Conservation (phyloP, 2,888 invertebrate genomes). For the Ariolimax columbianus region DNA sequence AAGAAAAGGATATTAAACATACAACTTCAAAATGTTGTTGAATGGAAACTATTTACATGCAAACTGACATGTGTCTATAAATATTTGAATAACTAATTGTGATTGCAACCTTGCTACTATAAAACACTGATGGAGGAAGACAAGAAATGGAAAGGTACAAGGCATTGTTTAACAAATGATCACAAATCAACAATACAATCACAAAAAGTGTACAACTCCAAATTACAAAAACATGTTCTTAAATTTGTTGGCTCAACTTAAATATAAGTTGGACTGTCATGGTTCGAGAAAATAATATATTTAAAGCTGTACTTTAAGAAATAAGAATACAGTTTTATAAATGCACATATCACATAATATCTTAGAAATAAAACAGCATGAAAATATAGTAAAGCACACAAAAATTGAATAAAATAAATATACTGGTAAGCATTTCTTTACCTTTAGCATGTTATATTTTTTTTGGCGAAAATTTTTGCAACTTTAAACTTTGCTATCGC, state of each 20-base stretch:
- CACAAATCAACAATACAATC: background rate
- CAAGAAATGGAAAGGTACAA: background rate
- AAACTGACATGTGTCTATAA: background rate
- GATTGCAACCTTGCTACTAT: background rate
- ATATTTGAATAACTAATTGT: background rate
- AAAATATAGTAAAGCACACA: background rate
- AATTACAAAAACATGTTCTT: background rate
- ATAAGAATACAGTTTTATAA: background rate
- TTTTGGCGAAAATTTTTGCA: too few relatives aligned
- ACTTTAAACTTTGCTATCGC: too few relatives aligned
- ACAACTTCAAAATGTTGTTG: too few relatives aligned
- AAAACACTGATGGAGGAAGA: background rate
- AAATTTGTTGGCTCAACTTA: slow-evolving; percentile 28
- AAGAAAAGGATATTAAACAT: too few relatives aligned
- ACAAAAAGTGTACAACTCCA: background rate
- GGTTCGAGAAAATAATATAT: slow-evolving; percentile 9
- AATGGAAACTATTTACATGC: too few relatives aligned
- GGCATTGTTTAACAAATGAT: background rate
- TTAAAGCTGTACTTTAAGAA: slow-evolving; percentile 3
- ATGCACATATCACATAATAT: slow-evolving; percentile 13
- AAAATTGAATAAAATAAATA: background rate
- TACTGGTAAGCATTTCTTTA: too few relatives aligned
- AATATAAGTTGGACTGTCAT: slow-evolving; percentile 36
- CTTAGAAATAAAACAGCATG: background rate
- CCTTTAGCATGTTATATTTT: too few relatives aligned